Evolutionary conservation across 2,113 vertebrate genomes (phyloP).

Genomic region (Stomatorhinus ivindoensis): DNA sequence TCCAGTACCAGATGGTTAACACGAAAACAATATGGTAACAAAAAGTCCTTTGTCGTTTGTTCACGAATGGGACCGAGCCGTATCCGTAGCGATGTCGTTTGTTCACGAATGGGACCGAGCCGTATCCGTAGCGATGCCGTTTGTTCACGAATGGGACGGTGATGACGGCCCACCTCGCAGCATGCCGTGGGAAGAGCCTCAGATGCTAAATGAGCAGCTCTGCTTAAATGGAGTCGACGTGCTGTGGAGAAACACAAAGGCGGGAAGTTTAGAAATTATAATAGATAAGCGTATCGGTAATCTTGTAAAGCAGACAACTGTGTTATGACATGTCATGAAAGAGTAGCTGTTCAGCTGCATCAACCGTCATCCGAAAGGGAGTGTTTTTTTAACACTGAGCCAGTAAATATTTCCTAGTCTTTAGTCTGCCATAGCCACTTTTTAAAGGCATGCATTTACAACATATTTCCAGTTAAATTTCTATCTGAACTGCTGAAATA

Average conservation of each 20-base stretch:
- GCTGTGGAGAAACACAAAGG: background rate
- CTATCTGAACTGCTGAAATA: background rate
- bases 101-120: background rate
- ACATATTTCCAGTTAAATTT: background rate
- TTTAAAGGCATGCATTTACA: background rate
- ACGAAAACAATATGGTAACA: background rate
- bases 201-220: background rate
- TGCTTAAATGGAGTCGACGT: background rate
- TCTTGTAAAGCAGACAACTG: slow-evolving; percentile 2
- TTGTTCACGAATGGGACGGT: background rate
- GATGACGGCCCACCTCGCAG: background rate
- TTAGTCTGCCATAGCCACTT: background rate
- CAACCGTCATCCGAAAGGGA: background rate
- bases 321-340: background rate
- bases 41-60: background rate
- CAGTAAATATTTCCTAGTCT: background rate
- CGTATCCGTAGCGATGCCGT: background rate
- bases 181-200: background rate
- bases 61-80: too few relatives aligned
- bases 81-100: background rate
- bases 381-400: background rate
- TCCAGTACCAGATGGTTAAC: background rate
- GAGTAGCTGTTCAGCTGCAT: background rate
- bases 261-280: slow-evolving; percentile 1
- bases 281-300: background rate